Base-by-base conservation (phyloP, 2,113 vertebrate species). In the Tiliqua scincoides region DNA sequence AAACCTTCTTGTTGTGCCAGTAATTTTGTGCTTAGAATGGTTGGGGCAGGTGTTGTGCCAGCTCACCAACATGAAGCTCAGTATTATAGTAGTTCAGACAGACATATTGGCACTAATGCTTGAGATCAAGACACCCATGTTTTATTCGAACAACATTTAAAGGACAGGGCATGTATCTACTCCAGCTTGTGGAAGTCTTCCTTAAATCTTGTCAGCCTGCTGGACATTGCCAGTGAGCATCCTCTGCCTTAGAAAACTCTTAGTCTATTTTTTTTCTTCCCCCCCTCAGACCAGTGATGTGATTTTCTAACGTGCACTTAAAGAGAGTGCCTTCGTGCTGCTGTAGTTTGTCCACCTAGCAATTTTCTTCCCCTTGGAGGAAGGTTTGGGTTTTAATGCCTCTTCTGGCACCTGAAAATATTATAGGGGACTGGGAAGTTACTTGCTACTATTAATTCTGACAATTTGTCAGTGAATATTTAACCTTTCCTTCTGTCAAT, bases 401-500 rank as follows among this genome's bases (percentile, higher is more conserved):
- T 67, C 25, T 17, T 87, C 62, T 63, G 52, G 12, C 17, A 62
- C 85, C 52, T 75, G 40, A 73, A 48, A 75, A 12, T 82, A 75
- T 82, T 82, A 61, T n/a, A 82, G 48, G 52, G 71, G 40, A 23
- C 21, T 32, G 18, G 61, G 32, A 68, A 76, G 81, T 81, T 81
- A 57, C 70, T 86, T 82, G 32, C 48, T 73, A 25, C 21, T 48
- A 76, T 75, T 18, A 68, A 6, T 37, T 25, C 43, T 59, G 62
- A 76, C 79, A 67, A 62, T 40, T 82, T 72, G 27, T 65, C 11
- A 65, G 35, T 23, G 0, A 0, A 35, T 4, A 10, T 86, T 84
- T 86, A 79, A 89, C 73, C 77, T 70, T 87, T 84, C 91, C 43
- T 48, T 48, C 43, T 48, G 43, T 48, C 84, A 65, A 54, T 77